Evolutionary conservation across 2,797 vertebrate genomes (phyloP).

Genomic region (Gymnoscopelus braueri): DNA sequence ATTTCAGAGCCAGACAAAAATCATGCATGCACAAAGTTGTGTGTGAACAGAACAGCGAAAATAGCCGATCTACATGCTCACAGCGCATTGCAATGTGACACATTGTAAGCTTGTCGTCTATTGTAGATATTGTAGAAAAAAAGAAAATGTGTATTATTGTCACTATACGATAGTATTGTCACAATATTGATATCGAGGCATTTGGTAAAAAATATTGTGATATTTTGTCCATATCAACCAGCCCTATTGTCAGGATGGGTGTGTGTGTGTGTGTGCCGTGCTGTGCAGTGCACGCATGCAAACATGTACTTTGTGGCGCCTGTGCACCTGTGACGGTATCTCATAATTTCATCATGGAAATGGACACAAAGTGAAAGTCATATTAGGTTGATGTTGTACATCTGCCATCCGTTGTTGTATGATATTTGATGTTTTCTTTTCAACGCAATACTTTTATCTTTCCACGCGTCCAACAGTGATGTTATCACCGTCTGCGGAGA

Average conservation of each 20-base stretch:
- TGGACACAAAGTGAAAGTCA: conserved; percentile 41
- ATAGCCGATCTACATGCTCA: too few species aligned
- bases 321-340: conserved; percentile 3
- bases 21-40: neutral
- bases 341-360: conserved; percentile 33
- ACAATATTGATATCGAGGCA: too few species aligned
- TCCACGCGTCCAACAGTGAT: conserved; percentile 51
- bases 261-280: neutral
- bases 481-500: conserved; percentile 64
- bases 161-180: too few species aligned
- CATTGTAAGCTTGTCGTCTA: too few species aligned
- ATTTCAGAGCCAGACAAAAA: neutral
- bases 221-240: too few species aligned
- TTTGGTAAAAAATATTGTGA: too few species aligned
- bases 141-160: too few species aligned
- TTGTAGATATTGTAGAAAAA: too few species aligned
- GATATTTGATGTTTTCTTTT: conserved; percentile 60
- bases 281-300: too few species aligned
- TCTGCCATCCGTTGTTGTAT: conserved; percentile 25
- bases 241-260: too few species aligned
- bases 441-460: conserved; percentile 50
- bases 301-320: neutral
- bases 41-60: too few species aligned
- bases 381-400: conserved; percentile 34
- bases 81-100: too few species aligned